Conservation (phyloP, 1,140 invertebrate genomes). For the Aphidius gifuensis region DNA sequence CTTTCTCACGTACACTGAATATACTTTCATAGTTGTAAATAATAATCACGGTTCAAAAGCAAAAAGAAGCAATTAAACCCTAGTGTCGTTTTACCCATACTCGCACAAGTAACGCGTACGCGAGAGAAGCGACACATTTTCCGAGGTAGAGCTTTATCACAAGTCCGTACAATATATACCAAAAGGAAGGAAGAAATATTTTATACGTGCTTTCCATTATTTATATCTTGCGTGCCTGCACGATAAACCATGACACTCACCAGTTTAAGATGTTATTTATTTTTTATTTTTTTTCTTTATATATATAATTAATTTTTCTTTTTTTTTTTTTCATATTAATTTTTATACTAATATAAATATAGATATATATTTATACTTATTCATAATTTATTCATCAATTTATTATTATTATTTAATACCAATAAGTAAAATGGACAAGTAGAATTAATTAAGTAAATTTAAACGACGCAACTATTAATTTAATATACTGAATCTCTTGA, state of each 20-base stretch:
- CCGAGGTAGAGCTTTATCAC: slow-evolving; percentile 6
- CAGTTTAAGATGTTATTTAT: slow-evolving; percentile 9
- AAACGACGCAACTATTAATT: slow-evolving; percentile 37
- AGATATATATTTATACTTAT: background rate
- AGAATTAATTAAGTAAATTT: slow-evolving; percentile 9
- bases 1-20: background rate
- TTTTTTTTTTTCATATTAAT: background rate
- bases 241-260: slow-evolving; percentile 12
- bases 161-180: background rate
- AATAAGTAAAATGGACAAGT: background rate
- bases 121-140: slow-evolving; percentile 10
- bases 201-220: slow-evolving; percentile 17
- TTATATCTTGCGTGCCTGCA: slow-evolving; percentile 7
- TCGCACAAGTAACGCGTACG: background rate
- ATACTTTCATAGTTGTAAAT: background rate
- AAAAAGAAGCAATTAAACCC: slow-evolving; percentile 10
- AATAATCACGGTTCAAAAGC: slow-evolving; percentile 6
- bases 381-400: background rate
- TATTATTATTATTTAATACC: background rate
- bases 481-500: slow-evolving; percentile 19
- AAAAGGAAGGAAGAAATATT: slow-evolving; percentile 9
- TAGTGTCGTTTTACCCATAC: background rate
- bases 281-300: background rate
- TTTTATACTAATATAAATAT: background rate
- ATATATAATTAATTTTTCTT: background rate